Conservation (phyloP, 2,888 invertebrate species). For the Habroteleia sp. region DNA sequence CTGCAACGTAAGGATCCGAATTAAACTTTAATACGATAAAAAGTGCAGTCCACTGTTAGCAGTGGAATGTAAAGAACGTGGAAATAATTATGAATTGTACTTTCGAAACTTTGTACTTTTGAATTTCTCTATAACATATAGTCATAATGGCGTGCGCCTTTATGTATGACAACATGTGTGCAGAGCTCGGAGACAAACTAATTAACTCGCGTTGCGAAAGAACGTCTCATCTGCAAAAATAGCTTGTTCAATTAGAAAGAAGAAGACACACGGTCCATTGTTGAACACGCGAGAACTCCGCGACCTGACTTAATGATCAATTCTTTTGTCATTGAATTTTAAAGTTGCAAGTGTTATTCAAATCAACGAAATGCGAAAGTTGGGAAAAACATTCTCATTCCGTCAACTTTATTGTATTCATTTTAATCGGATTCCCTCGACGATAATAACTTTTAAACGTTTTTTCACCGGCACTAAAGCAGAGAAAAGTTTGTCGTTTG, state of each 20-base stretch:
- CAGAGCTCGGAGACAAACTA: slow-evolving; percentile 36
- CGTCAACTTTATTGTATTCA: slow-evolving; percentile 11
- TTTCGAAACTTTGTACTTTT: slow-evolving; percentile 13
- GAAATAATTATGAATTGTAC: slow-evolving; percentile 4
- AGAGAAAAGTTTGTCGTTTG: too few relatives aligned
- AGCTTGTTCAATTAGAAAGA: slow-evolving; percentile 45
- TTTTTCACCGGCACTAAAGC: slow-evolving; percentile 12
- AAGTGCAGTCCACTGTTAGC: too few relatives aligned
- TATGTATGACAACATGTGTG: slow-evolving; percentile 10
- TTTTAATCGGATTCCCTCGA: slow-evolving; percentile 9
- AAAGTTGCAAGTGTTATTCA: slow-evolving; percentile 33
- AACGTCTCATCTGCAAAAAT: slow-evolving; percentile 27
- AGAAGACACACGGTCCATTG: slow-evolving; percentile 47
- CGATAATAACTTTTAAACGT: slow-evolving; percentile 13
- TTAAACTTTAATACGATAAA: too few relatives aligned
- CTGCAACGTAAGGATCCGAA: too few relatives aligned
- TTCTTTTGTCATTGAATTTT: slow-evolving; percentile 30
- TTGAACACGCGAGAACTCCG: slow-evolving; percentile 49
- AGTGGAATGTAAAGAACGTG: not conserved
- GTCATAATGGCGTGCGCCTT: slow-evolving; percentile 21
- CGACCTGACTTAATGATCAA: slow-evolving; percentile 56
- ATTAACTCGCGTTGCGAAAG: slow-evolving; percentile 38
- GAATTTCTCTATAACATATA: slow-evolving; percentile 11
- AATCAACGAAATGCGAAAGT: slow-evolving; percentile 33
- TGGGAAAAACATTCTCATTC: slow-evolving; percentile 8